A percentile compares a stretch with the other conserved stretches of the same genome.
These are phyloP conservation scores for Trachelus stipa DNA, from an alignment of 2,888 invertebrate species.

Conservation along the genomic window DNA sequence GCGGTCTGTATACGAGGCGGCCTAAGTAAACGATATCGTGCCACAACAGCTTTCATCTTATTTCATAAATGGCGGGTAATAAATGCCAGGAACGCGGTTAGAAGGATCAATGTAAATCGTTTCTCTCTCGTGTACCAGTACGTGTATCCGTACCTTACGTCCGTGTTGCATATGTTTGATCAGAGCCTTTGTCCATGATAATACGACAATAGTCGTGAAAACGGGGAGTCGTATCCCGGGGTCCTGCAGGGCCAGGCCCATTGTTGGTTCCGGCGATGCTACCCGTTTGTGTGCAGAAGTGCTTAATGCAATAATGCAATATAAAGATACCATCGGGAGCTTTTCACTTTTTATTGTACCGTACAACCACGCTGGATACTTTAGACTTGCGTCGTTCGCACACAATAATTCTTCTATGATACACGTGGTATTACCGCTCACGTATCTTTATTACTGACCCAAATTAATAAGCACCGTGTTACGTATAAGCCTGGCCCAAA, in stretches of 20 bases:
- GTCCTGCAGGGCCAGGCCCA: conserved; percentile 32
- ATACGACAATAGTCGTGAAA: conserved; percentile 29
- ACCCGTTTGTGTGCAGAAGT: conserved; percentile 60
- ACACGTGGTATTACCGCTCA: conserved; percentile 20
- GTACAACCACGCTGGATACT: background rate
- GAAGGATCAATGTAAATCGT: background rate
- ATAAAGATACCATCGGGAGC: conserved; percentile 61
- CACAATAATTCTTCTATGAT: background rate
- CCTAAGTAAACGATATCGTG: conserved; percentile 13
- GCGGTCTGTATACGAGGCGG: background rate
- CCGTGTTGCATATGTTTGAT: conserved; percentile 43
- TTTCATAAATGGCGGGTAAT: conserved; percentile 10
- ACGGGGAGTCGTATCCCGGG: conserved; percentile 22
- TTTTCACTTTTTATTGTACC: conserved; percentile 19
- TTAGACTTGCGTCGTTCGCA: background rate
- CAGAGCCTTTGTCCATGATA: conserved; percentile 36
- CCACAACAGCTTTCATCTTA: background rate
- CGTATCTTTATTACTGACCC: conserved; percentile 21
- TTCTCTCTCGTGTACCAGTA: background rate
- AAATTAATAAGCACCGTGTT: conserved; percentile 43
- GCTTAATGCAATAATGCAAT: conserved; percentile 64
- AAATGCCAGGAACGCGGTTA: conserved; percentile 3
- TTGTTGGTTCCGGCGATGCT: conserved; percentile 48
- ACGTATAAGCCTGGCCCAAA: background rate
- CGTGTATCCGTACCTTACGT: conserved; percentile 21